Evolutionary conservation across 2,797 vertebrate genomes (phyloP).

Genomic region (Parotocinclus haroldoi): DNA sequence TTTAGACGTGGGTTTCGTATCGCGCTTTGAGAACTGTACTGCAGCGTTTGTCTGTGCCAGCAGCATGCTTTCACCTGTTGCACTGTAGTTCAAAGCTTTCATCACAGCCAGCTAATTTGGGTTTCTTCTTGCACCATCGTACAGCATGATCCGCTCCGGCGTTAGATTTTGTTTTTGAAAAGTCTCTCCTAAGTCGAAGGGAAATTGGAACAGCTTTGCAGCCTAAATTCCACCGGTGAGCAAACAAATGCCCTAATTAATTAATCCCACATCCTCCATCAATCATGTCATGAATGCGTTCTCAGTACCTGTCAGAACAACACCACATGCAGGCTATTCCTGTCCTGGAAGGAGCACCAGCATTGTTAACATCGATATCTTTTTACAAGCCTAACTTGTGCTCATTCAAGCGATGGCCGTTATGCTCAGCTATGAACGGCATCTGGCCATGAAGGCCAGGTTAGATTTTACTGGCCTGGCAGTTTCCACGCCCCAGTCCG

Average conservation of each 20-base stretch:
- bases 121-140: no score
- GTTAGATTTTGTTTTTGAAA: not conserved
- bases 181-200: no score
- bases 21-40: not conserved
- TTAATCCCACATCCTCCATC: not conserved
- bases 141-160: no score
- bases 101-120: not conserved
- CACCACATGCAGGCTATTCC: conserved; percentile 18
- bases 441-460: conserved; percentile 10
- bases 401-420: conserved; percentile 37
- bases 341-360: conserved; percentile 23
- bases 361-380: conserved; percentile 26
- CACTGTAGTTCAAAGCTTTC: not conserved
- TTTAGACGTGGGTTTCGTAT: no score
- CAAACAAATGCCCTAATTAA: not conserved
- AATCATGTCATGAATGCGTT: not conserved
- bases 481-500: conserved; percentile 42
- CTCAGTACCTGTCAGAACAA: not conserved
- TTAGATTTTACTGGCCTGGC: conserved; percentile 24
- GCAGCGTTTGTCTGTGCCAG: not conserved
- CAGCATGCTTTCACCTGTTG: not conserved
- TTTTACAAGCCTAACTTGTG: conserved; percentile 33
- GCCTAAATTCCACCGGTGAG: no score
- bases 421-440: conserved; percentile 28
- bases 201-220: no score